Evolutionary conservation across 2,888 invertebrate species (phyloP).

Genomic region (Drosophila demipolita): DNA sequence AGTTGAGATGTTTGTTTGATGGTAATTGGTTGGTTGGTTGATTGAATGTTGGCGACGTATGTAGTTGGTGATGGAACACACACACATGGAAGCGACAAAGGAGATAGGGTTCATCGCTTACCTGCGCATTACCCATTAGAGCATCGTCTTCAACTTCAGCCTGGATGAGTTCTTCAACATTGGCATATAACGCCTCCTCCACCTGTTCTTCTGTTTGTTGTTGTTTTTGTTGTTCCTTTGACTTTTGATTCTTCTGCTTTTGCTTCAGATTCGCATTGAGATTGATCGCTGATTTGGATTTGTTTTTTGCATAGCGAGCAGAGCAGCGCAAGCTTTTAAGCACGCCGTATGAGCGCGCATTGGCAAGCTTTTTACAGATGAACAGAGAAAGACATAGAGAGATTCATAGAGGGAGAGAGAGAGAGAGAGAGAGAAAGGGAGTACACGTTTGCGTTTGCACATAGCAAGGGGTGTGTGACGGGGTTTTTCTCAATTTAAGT

Average conservation of each 20-base stretch:
- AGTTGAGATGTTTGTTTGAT: constrained; percentile 13
- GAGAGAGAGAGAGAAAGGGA: constrained; percentile 13
- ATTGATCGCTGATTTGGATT: constrained; percentile 72
- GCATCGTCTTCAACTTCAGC: constrained; percentile 60
- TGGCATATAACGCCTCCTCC: constrained; percentile 69
- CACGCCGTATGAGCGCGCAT: constrained; percentile 70
- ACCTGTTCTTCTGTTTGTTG: constrained; percentile 5
- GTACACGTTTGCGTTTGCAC: background rate
- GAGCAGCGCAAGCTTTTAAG: constrained; percentile 69
- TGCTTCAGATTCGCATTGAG: constrained; percentile 64
- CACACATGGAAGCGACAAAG: constrained; percentile 50
- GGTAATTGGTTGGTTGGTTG: constrained; percentile 5
- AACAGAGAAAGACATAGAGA: constrained; percentile 10
- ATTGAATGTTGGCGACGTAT: constrained; percentile 29
- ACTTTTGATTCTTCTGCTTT: constrained; percentile 59
- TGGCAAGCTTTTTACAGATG: constrained; percentile 61
- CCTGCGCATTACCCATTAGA: constrained; percentile 72
- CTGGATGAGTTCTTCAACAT: constrained; percentile 56
- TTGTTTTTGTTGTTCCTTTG: constrained; percentile 19
- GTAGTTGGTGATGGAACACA: constrained; percentile 35
- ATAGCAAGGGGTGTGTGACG: background rate
- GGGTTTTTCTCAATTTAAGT: constrained; percentile 21
- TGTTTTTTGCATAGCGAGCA: constrained; percentile 67
- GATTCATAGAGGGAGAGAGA: constrained; percentile 6
- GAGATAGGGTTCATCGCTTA: constrained; percentile 54